Conservation (phyloP, 2,888 invertebrate species). For the Vesta saturnalis region DNA sequence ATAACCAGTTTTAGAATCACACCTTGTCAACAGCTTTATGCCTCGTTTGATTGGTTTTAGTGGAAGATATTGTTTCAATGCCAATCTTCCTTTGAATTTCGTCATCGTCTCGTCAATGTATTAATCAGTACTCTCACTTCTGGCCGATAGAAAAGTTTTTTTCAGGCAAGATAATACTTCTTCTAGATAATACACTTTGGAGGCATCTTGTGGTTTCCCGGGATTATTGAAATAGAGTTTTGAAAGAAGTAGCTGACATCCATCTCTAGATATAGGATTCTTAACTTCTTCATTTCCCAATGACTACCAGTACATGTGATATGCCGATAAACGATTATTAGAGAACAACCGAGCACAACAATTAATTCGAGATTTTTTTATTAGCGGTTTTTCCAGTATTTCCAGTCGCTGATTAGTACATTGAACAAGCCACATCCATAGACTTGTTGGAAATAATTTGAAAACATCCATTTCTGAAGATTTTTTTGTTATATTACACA, state of each 20-base stretch:
- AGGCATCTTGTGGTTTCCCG: conserved; percentile 29
- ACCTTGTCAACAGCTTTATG: too few relatives aligned
- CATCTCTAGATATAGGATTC: conserved; percentile 8
- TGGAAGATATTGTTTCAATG: background rate
- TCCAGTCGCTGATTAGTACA: too few relatives aligned
- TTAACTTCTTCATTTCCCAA: conserved; percentile 21
- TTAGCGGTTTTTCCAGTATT: conserved; percentile 17
- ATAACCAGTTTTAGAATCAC: too few relatives aligned
- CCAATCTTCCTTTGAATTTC: too few relatives aligned
- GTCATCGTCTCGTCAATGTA: too few relatives aligned
- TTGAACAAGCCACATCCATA: conserved; percentile 16
- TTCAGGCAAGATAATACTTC: conserved; percentile 40
- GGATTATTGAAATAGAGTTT: conserved; percentile 31
- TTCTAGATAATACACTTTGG: conserved; percentile 43
- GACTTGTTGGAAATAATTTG: too few relatives aligned
- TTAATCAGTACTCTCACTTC: too few relatives aligned
- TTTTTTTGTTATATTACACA: conserved; percentile 16
- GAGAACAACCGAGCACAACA: too few relatives aligned
- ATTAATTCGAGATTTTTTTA: conserved; percentile 16
- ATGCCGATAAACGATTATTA: too few relatives aligned
- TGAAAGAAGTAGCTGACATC: too few relatives aligned
- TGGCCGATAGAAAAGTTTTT: conserved; percentile 37
- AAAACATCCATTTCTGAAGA: conserved; percentile 18
- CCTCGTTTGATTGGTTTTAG: background rate
- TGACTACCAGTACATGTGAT: conserved; percentile 26